Percentiles rank a stretch among this genome's conserved stretches.
phyloP scores from a whole-genome alignment of 2,113 vertebrate genomes.

The Bucco capensis region DNA sequence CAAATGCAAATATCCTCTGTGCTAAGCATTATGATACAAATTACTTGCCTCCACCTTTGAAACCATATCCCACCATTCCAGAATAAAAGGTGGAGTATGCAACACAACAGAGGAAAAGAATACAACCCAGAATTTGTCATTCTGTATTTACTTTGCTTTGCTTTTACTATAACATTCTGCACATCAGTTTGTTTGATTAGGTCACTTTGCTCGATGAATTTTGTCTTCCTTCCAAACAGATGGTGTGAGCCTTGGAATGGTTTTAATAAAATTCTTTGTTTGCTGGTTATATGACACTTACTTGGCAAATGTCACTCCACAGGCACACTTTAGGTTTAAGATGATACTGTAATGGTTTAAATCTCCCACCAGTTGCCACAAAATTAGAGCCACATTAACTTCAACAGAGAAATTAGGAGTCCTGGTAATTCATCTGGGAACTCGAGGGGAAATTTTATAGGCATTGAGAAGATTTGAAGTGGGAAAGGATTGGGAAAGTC shows the following conservation, averaged over 20 bases:
- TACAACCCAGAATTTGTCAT: not conserved
- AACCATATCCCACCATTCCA: not conserved
- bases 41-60: not conserved
- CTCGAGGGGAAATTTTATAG: not conserved
- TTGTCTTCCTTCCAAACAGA: constrained; percentile 52
- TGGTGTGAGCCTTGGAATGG: constrained; percentile 29
- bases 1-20: not conserved
- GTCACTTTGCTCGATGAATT: constrained; percentile 16
- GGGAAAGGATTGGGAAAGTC: not conserved
- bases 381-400: constrained; percentile 32
- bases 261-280: constrained; percentile 53
- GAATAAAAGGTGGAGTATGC: not conserved
- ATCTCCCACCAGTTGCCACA: constrained; percentile 40
- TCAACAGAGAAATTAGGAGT: not conserved
- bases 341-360: constrained; percentile 15
- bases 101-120: not conserved
- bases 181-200: not conserved
- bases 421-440: not conserved
- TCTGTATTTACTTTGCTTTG: not conserved
- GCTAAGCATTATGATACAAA: not conserved
- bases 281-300: constrained; percentile 39
- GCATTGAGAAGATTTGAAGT: not conserved
- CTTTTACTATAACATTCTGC: not conserved
- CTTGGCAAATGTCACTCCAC: constrained; percentile 45
- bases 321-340: constrained; percentile 41